Conservation (phyloP, 1,140 invertebrate genomes). For the Euwallacea fornicatus region DNA sequence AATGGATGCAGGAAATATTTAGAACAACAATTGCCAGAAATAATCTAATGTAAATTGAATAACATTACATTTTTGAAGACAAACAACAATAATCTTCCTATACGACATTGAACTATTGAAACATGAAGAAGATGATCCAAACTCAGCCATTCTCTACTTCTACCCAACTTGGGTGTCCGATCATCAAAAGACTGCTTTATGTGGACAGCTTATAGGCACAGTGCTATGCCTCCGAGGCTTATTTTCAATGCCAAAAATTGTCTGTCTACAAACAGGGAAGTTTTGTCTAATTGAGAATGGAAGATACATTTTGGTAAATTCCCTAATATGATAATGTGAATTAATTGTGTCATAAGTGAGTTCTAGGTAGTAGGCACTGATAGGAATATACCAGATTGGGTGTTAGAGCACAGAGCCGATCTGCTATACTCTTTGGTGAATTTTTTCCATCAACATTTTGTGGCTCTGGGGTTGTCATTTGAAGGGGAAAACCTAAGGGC, state of each 20-base stretch:
- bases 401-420: constrained; percentile 72
- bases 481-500: constrained; percentile 68
- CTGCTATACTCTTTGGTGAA: constrained; percentile 70
- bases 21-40: too few species aligned
- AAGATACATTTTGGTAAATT: constrained; percentile 74
- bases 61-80: constrained; percentile 59
- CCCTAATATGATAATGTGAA: neutral
- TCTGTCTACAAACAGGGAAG: constrained; percentile 80
- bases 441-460: constrained; percentile 79
- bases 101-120: constrained; percentile 78
- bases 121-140: constrained; percentile 82
- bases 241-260: constrained; percentile 71
- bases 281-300: constrained; percentile 79
- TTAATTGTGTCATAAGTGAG: constrained; percentile 17
- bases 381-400: constrained; percentile 77
- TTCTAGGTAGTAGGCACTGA: constrained; percentile 80
- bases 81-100: constrained; percentile 86
- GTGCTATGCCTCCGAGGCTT: constrained; percentile 73
- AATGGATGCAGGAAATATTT: too few species aligned
- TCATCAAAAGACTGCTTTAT: constrained; percentile 74
- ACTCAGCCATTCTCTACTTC: constrained; percentile 83
- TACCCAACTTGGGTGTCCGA: constrained; percentile 84
- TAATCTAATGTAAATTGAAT: neutral
- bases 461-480: constrained; percentile 63
- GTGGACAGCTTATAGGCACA: constrained; percentile 81